These are phyloP conservation scores for Slavum lentiscoides DNA, from an alignment of 2,888 invertebrate species.

Conservation along the genomic window DNA sequence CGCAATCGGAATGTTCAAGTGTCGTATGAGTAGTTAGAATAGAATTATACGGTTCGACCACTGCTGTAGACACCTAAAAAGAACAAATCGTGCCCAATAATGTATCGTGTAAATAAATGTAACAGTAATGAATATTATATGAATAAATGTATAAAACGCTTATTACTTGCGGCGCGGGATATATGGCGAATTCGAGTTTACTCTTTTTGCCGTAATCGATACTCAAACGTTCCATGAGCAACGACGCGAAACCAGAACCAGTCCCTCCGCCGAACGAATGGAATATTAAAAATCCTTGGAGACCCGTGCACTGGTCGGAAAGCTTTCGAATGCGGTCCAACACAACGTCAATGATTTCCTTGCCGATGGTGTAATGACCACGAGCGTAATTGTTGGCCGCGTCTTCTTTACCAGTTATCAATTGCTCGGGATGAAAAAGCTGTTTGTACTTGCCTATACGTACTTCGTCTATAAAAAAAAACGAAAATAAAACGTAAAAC, in stretches of 20 bases:
- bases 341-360: conserved; percentile 89
- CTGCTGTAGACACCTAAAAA: conserved; percentile 63
- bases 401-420: conserved; percentile 95
- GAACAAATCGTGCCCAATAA: too few species aligned
- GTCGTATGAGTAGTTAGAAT: conserved; percentile 67
- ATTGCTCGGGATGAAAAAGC: conserved; percentile 95
- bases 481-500: background rate
- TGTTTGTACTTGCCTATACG: conserved; percentile 92
- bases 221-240: conserved; percentile 93
- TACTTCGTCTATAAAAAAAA: conserved; percentile 72
- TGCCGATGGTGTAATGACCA: conserved; percentile 96
- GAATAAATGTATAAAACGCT: too few species aligned
- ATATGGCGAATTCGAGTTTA: conserved; percentile 93
- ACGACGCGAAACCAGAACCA: conserved; percentile 94
- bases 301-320: conserved; percentile 89
- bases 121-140: too few species aligned
- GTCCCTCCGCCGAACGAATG: conserved; percentile 94
- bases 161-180: conserved; percentile 79
- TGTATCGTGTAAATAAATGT: too few species aligned
- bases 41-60: conserved; percentile 66
- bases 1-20: conserved; percentile 68
- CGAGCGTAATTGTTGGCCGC: conserved; percentile 97
- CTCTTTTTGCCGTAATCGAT: conserved; percentile 97
- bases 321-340: conserved; percentile 84
- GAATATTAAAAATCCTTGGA: conserved; percentile 92